Conservation (phyloP, 2,888 invertebrate genomes). For the Dusona sp. region DNA sequence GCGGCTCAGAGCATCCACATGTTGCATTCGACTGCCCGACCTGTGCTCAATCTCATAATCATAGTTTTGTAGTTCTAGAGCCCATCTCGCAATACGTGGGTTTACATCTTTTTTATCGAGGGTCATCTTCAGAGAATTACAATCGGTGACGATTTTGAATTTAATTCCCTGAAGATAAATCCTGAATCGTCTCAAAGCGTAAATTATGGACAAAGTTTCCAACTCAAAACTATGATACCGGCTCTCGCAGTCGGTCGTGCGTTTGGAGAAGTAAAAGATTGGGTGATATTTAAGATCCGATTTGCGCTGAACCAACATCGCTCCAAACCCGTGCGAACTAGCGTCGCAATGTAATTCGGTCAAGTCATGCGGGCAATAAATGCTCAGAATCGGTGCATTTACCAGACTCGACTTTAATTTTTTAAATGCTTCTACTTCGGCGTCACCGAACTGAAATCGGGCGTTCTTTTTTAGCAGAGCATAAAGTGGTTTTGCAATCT, state of each 20-base stretch:
- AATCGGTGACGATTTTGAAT: too few relatives aligned
- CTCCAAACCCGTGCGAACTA: slow-evolving; percentile 76
- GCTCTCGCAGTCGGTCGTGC: slow-evolving; percentile 73
- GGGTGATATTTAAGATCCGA: slow-evolving; percentile 74
- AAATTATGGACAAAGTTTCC: slow-evolving; percentile 72
- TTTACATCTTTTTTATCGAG: too few relatives aligned
- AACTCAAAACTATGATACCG: slow-evolving; percentile 79
- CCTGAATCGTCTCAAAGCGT: too few relatives aligned
- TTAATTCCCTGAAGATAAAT: too few relatives aligned
- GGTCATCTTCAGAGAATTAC: too few relatives aligned
- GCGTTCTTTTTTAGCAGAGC: slow-evolving; percentile 16
- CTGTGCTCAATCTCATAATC: too few relatives aligned
- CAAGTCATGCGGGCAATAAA: slow-evolving; percentile 75
- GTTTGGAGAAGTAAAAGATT: slow-evolving; percentile 77
- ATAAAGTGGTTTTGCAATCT: slow-evolving; percentile 9
- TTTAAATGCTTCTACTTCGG: slow-evolving; percentile 17
- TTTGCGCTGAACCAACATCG: slow-evolving; percentile 78
- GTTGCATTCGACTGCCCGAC: slow-evolving; percentile 70
- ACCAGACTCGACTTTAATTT: slow-evolving; percentile 1
- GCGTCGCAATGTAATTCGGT: slow-evolving; percentile 81
- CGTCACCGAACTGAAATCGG: slow-evolving; percentile 15
- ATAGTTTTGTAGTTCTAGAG: too few relatives aligned
- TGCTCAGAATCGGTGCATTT: slow-evolving; percentile 72
- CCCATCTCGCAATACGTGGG: too few relatives aligned
- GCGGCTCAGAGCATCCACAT: slow-evolving; percentile 75